Conservation (phyloP, 2,888 invertebrate species). For the Rhodophaea formosa region DNA sequence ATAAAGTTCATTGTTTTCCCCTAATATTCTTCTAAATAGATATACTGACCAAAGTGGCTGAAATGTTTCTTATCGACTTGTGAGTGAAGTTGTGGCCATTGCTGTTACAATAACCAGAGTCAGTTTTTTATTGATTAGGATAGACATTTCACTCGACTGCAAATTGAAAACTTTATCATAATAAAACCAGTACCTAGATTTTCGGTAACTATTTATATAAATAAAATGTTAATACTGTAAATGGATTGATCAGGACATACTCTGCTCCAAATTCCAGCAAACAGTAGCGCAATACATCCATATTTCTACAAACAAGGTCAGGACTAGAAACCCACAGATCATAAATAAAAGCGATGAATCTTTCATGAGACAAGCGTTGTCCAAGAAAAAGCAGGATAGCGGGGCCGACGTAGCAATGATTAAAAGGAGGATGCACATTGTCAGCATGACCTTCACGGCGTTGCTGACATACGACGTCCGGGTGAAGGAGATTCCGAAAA, state of each 20-base stretch:
- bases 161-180: no score
- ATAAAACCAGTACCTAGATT: no score
- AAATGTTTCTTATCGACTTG: no score
- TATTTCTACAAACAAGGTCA: conserved; percentile 38
- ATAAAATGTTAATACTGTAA: not conserved
- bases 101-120: no score
- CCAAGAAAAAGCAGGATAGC: conserved; percentile 40
- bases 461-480: conserved; percentile 16
- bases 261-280: conserved; percentile 34
- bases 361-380: conserved; percentile 38
- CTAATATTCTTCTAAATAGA: no score
- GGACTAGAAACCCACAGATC: conserved; percentile 26
- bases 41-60: no score
- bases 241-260: not conserved
- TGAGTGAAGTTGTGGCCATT: no score
- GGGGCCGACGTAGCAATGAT: conserved; percentile 31
- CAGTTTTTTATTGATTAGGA: no score
- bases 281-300: conserved; percentile 54
- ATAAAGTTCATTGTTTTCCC: no score
- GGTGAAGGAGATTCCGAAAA: conserved; percentile 32
- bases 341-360: conserved; percentile 30
- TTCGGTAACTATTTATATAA: not conserved
- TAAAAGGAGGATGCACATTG: conserved; percentile 36
- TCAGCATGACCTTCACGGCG: conserved; percentile 32
- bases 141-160: no score